A percentile compares a stretch with the other conserved stretches of the same genome.
Conservation (phyloP, 1,140 invertebrate genomes). For the Drosophila saltans region DNA sequence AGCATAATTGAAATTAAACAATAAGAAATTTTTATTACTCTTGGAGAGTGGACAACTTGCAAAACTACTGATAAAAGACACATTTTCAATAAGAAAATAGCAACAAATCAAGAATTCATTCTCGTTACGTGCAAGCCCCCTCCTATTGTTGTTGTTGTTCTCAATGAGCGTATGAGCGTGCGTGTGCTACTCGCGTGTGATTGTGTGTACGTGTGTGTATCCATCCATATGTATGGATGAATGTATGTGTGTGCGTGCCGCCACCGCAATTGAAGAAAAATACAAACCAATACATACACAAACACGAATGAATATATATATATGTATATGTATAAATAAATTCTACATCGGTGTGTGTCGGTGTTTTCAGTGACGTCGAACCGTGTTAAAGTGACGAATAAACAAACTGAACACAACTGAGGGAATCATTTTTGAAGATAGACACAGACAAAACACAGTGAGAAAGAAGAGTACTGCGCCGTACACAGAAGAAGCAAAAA, state of each 20-base stretch:
- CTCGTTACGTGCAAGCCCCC: constrained; percentile 40
- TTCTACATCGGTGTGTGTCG: constrained; percentile 53
- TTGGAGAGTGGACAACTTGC: constrained; percentile 21
- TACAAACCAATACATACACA: constrained; percentile 43
- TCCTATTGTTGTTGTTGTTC: constrained; percentile 33
- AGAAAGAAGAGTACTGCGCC: constrained; percentile 10
- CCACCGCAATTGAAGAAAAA: constrained; percentile 62
- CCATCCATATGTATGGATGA: constrained; percentile 27
- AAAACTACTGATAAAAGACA: constrained; percentile 28
- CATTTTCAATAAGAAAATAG: constrained; percentile 37
- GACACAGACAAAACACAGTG: constrained; percentile 56
- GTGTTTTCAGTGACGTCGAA: constrained; percentile 66
- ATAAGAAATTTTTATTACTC: constrained; percentile 26
- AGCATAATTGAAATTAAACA: constrained; percentile 36
- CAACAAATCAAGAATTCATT: constrained; percentile 51
- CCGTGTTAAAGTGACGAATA: constrained; percentile 80
- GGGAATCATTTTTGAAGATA: constrained; percentile 54
- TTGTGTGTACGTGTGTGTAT: constrained; percentile 26
- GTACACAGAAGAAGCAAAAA: constrained; percentile 13
- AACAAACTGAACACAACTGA: constrained; percentile 53
- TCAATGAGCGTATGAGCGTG: constrained; percentile 43
- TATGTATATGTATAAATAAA: constrained; percentile 71
- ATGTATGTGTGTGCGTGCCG: constrained; percentile 45
- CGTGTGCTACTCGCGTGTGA: constrained; percentile 11
- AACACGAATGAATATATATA: background rate